Evolutionary conservation across 2,113 vertebrate species (phyloP).

Genomic region (Xenopus laevis): DNA sequence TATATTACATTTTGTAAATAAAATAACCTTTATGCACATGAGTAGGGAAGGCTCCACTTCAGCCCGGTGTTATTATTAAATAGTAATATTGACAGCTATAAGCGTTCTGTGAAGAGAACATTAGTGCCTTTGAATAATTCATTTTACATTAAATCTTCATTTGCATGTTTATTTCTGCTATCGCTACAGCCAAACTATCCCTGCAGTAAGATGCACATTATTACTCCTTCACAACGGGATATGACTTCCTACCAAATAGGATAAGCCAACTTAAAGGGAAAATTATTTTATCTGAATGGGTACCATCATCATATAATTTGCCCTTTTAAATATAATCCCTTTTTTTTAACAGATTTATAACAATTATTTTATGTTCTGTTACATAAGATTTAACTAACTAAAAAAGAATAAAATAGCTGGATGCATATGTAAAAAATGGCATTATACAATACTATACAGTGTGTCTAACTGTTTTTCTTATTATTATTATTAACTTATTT

Average conservation of each 20-base stretch:
- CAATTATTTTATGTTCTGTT: too few relatives aligned
- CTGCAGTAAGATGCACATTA: not conserved
- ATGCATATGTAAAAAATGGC: too few relatives aligned
- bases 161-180: constrained; percentile 1
- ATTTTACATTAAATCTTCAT: constrained; percentile 6
- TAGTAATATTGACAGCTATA: not conserved
- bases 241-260: not conserved
- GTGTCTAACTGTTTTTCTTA: too few relatives aligned
- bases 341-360: too few relatives aligned
- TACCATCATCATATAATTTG: not conserved
- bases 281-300: not conserved
- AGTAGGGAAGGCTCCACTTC: not conserved
- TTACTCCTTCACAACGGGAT: not conserved
- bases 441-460: too few relatives aligned
- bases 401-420: too few relatives aligned
- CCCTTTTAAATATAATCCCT: not conserved
- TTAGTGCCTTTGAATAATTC: constrained; percentile 2
- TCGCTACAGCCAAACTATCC: not conserved
- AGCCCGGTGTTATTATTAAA: not conserved
- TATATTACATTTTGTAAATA: constrained; percentile 2
- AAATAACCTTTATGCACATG: not conserved
- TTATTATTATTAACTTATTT: too few relatives aligned
- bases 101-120: not conserved
- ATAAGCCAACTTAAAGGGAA: not conserved
- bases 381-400: too few relatives aligned